Evolutionary conservation across 92 coral and sea anemone species (phyloP), one percentile per base, ranked within the genome.

Genomic region (Epizoanthus stellaris): DNA sequence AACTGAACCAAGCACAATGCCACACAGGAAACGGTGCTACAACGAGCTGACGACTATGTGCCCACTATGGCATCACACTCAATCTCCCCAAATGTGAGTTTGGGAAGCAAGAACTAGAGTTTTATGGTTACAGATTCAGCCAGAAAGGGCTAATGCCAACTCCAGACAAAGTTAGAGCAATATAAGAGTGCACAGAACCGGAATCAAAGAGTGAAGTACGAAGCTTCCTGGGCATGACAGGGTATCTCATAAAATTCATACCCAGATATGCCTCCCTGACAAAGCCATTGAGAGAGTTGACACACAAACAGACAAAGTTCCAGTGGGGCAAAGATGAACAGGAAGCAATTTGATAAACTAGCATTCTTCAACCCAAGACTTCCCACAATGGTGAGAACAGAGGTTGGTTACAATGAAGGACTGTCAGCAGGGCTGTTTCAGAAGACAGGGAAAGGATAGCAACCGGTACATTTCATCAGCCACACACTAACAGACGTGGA

Each of bases 381-480:
- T 43, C 77, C 88, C 60, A 85, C 76, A n/a, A 58, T 90, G 15
- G 87, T 87, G n/a, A 70, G 84, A 76, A 82, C 80, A 3, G 95
- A 91, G 52, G 88, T 88, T 61, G 87, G 95, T 58, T 92, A 62
- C 76, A 70, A 77, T 62, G 87, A 89, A 64, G 92, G 96, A 7
- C 85, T 89, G 0, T 81, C 91, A 39, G 90, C 89, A 17, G 92
- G n/a, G n/a, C n/a, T 90, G 15, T 90, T 86, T 56, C 92, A 93
- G 23, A 54, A 88, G 76, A 88, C 86, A 56, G 80, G 42, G 6
- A 73, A 40, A 16, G 88, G 89, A 17, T 82, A 17, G 68, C 88
- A 89, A 47, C 89, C 93, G 61, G 92, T 91, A 52, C 90, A 91
- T 82, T 93, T 87, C 77, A 93, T 93, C 39, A 89, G 90, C 61